Percentiles rank a stretch among this genome's conserved stretches.
These are phyloP conservation scores for Dascyllus trimaculatus DNA, from an alignment of 2,113 vertebrate species.

Conservation along the genomic window DNA sequence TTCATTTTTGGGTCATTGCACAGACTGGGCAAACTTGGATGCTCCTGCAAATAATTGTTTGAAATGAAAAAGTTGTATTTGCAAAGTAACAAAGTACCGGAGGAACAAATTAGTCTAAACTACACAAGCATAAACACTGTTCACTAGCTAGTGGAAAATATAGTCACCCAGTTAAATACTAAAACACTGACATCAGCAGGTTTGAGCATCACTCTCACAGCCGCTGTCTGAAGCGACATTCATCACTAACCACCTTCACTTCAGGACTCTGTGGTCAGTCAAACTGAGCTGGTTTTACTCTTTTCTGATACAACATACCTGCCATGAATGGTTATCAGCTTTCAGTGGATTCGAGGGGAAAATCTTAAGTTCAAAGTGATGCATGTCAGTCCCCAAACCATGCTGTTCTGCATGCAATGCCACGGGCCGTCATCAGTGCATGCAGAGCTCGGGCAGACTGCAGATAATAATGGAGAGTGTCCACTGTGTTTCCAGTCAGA, in stretches of 20 bases:
- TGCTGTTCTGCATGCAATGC: conserved; percentile 82
- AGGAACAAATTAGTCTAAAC: background rate
- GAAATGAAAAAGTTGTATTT: too few species aligned
- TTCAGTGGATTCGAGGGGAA: conserved; percentile 27
- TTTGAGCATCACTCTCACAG: background rate
- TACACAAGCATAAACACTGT: background rate
- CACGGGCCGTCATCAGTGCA: conserved; percentile 68
- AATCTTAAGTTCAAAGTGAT: conserved; percentile 53
- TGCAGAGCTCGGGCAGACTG: conserved; percentile 80
- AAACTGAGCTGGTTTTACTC: conserved; percentile 5
- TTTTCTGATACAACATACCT: conserved; percentile 8
- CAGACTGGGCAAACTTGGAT: too few species aligned
- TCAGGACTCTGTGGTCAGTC: background rate
- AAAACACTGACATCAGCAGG: background rate
- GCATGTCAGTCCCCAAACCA: conserved; percentile 74
- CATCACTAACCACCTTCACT: background rate
- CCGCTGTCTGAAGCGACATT: background rate
- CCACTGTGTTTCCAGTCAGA: conserved; percentile 59
- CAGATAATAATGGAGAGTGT: conserved; percentile 49
- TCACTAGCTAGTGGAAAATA: background rate
- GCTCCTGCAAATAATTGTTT: too few species aligned
- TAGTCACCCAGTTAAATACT: too few species aligned
- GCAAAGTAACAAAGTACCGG: background rate
- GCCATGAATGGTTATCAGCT: conserved; percentile 37
- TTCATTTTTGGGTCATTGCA: too few species aligned